Base-by-base conservation (phyloP, 2,797 vertebrate genomes). In the Lutjanus argentimaculatus region DNA sequence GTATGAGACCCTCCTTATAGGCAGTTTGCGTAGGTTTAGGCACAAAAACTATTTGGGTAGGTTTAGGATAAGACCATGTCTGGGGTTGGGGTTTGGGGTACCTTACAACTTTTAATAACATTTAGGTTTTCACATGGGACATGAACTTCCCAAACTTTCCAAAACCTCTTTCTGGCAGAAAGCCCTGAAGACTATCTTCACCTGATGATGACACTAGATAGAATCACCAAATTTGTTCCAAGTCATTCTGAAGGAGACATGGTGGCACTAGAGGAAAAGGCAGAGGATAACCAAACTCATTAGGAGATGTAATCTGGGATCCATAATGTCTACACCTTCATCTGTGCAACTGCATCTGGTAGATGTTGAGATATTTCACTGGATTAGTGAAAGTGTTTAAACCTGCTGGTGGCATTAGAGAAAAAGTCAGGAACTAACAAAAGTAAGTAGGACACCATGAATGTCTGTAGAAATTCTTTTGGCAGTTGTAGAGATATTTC, bases 401-500 rank as follows among this genome's bases (percentile, higher is more conserved):
- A 56, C 1, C 40, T 56, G 16, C 13, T 36, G 8, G 7, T 49
- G 5, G 6, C 30, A 36, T 0, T 42, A 7, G 2, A 16, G 15
- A 15, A 40, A 30, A 56, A 59, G 16, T 15, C 0, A 14, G 19
- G 15, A 9, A 40, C 48, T 45, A 14, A 63, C 13, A 19, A 59
- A 53, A 21, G 12, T 36, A 17, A 14, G 8, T 3, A 14, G 1
- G 15, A 16, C 12, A 63, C 16, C 4, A 46, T 40, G 17, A 45
- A 65, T 43, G 10, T 68, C 17, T 46, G 22, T 36, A 8, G 8
- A 30, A 63, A 80, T 58, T 19, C 6, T 25, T 67, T 6, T 10
- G 0, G 51, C 40, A 49, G 6, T 36, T 66, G 8, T 16, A 62
- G 25, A 81, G 7, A 52, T 42, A 59, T 46, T 72, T 79, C 36